Evolutionary conservation across 2,797 vertebrate species (phyloP), one percentile per base, ranked within the genome.

Genomic region (Silurus aristotelis): DNA sequence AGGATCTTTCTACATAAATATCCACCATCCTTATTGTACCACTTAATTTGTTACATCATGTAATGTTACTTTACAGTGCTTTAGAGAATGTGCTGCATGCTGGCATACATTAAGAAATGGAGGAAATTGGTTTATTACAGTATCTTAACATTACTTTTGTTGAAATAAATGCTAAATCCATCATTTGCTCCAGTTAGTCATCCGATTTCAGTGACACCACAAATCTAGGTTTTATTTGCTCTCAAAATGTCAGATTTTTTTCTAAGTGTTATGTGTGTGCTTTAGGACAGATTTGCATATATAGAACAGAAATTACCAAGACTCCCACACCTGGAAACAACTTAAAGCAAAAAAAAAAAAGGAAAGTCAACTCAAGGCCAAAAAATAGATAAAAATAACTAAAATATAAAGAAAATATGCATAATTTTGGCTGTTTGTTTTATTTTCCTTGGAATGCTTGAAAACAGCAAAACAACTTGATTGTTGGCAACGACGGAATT

Each of bases 231-330:
- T 84, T 77, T 71, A 84, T 87, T 90, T 89, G 88, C 86, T 80
- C 76, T 87, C 75, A 86, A 15, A 78, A 90, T 83, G 82, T 85
- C 84, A 87, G 83, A 61, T 68, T 86, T 76, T 61, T 89, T 83
- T 89, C 71, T 58, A 85, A 90, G n/a, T 79, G 67, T 85, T 84
- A 76, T 84, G 88, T 82, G 87, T 91, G 92, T 92, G 91, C 91
- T 92, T 93, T 84, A 90, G 83, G 80, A 79, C 77, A 89, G 86
- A 91, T 90, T 93, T 94, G 92, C 94, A 94, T 92, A 92, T 92
- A 91, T 87, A 81, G 80, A 92, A 92, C 80, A 88, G 71, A 92
- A 92, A 91, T 20, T 38, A 73, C 48, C 79, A 75, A 79, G 87
- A 86, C 70, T 82, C 63, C 68, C 72, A 60, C 52, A 52, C 86